Evolutionary conservation across 2,113 vertebrate species (phyloP).

Genomic region (Psilopogon haemacephalus): DNA sequence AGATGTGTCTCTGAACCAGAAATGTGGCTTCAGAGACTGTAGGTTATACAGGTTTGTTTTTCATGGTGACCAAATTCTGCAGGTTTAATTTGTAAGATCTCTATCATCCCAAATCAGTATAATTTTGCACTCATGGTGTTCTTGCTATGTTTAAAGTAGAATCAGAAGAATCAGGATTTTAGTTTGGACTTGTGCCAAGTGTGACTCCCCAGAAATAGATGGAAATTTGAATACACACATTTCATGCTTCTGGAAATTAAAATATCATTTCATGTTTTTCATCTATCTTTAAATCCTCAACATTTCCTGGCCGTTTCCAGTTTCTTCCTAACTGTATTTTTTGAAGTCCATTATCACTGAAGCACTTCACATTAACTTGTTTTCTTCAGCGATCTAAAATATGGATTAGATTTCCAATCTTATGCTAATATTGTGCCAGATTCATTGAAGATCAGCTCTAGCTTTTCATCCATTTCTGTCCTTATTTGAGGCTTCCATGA

Average conservation of each 20-base stretch:
- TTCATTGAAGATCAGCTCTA: constrained; percentile 23
- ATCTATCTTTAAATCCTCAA: neutral
- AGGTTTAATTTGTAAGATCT: neutral
- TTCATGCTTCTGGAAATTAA: neutral
- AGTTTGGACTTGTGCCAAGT: neutral
- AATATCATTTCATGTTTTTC: neutral
- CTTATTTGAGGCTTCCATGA: neutral
- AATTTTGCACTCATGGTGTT: neutral
- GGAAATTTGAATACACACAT: neutral
- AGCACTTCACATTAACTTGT: neutral
- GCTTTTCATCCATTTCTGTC: neutral
- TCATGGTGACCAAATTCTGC: neutral
- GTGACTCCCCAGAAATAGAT: neutral
- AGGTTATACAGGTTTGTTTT: neutral
- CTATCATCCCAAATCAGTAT: neutral
- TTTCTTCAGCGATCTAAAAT: constrained; percentile 24
- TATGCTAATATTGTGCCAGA: constrained; percentile 10
- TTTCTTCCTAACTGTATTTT: neutral
- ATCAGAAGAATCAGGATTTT: neutral
- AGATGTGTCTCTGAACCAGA: neutral
- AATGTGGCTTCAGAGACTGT: neutral
- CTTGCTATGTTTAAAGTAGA: neutral
- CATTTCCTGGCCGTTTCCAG: neutral
- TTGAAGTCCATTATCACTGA: neutral
- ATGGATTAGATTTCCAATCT: constrained; percentile 20